Conservation (phyloP, 2,113 vertebrate species). For the Polypterus bichir region DNA sequence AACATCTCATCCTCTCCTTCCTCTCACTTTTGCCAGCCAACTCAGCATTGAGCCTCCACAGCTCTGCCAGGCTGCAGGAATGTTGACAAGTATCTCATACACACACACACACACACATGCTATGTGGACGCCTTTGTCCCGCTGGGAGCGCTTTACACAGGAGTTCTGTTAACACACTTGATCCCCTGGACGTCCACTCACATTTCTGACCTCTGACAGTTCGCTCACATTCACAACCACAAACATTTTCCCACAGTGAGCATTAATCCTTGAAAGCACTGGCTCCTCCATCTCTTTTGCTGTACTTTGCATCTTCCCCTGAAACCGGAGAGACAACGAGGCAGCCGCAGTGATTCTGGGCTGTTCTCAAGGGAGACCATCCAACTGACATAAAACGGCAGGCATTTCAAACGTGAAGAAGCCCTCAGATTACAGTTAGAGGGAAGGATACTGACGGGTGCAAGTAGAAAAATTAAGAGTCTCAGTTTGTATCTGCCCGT, state of each 20-base stretch:
- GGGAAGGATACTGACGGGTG: no score
- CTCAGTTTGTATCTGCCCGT: no score
- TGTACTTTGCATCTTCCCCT: background rate
- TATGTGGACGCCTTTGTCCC: slow-evolving; percentile 12
- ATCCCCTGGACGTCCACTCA: slow-evolving; percentile 35
- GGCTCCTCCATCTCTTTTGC: background rate
- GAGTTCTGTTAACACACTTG: slow-evolving; percentile 35
- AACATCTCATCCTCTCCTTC: no score
- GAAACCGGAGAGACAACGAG: background rate
- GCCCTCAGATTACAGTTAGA: no score
- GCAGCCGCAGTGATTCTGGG: background rate
- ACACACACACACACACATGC: no score
- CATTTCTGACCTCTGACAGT: slow-evolving; percentile 14
- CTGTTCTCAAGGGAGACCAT: background rate
- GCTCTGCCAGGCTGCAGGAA: no score
- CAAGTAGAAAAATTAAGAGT: no score
- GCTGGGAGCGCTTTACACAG: slow-evolving; percentile 29
- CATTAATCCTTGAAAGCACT: slow-evolving; percentile 2
- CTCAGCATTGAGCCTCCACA: no score
- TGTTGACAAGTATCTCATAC: no score
- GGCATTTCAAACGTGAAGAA: no score
- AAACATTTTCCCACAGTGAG: slow-evolving; percentile 7
- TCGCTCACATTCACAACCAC: slow-evolving; percentile 2
- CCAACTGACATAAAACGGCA: no score
- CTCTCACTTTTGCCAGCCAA: no score